Evolutionary conservation across 1,140 invertebrate genomes (phyloP).

Genomic region (Daktulosphaira vitifoliae): DNA sequence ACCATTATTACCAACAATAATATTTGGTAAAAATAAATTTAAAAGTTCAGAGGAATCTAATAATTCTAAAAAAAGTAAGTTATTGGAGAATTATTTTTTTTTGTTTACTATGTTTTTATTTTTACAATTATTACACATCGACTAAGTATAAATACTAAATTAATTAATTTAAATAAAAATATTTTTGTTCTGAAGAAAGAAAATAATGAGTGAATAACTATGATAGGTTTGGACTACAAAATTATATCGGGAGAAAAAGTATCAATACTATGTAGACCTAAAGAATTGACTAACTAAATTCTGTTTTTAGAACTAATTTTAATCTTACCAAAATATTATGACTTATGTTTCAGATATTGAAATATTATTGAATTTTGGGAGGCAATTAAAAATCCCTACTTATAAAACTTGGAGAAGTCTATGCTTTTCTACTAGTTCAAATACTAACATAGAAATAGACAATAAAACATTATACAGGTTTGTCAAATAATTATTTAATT

Average conservation of each 20-base stretch:
- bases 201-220: too few relatives aligned
- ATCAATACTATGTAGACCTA: too few relatives aligned
- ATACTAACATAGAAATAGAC: not conserved
- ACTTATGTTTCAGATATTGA: constrained; percentile 2
- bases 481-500: too few relatives aligned
- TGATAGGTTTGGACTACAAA: not conserved
- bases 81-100: too few relatives aligned
- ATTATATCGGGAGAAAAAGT: not conserved
- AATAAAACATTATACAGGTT: constrained; percentile 28
- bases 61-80: too few relatives aligned
- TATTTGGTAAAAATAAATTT: constrained; percentile 11
- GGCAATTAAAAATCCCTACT: constrained; percentile 18
- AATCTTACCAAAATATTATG: not conserved
- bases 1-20: constrained; percentile 1
- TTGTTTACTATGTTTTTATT: too few relatives aligned
- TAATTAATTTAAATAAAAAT: too few relatives aligned
- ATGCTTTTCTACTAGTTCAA: not conserved
- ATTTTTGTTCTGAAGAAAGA: too few relatives aligned
- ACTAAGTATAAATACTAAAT: too few relatives aligned
- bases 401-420: constrained; percentile 10
- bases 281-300: too few relatives aligned
- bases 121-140: too few relatives aligned
- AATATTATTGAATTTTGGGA: constrained; percentile 1
- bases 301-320: too few relatives aligned
- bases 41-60: not conserved